Conservation (phyloP, 2,888 invertebrate species). For the Erpobdella octoculata region DNA sequence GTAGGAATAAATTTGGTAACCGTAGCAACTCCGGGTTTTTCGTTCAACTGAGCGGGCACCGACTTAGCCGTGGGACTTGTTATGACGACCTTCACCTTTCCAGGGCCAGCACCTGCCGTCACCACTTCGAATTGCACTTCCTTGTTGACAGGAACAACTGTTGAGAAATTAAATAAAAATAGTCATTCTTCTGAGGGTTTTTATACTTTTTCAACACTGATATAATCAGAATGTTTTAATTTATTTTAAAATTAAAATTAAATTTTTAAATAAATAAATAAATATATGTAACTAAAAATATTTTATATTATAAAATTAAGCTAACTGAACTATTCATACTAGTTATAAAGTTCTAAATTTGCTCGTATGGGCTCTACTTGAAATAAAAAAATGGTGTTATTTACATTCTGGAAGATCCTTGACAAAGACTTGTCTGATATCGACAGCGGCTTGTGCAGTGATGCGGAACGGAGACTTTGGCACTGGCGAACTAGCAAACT, state of each 20-base stretch:
- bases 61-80: constrained; percentile 24
- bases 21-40: constrained; percentile 22
- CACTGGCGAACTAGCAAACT: constrained; percentile 47
- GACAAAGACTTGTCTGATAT: constrained; percentile 26
- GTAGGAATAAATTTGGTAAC: constrained; percentile 23
- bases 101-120: constrained; percentile 29
- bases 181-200: too few relatives aligned
- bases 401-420: constrained; percentile 27
- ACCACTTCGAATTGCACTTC: constrained; percentile 29
- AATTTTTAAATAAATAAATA: neutral
- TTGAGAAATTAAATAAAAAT: too few relatives aligned
- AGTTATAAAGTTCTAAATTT: too few relatives aligned
- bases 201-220: neutral
- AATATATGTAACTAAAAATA: neutral
- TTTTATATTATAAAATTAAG: neutral
- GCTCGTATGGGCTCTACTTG: too few relatives aligned
- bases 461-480: constrained; percentile 49
- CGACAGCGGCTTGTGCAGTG: constrained; percentile 38
- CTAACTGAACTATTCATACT: too few relatives aligned
- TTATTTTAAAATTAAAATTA: neutral
- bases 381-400: too few relatives aligned
- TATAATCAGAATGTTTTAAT: neutral
- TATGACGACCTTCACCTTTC: constrained; percentile 27
- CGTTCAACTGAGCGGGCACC: constrained; percentile 17
- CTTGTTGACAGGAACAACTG: constrained; percentile 26